Evolutionary conservation across 2,113 vertebrate genomes (phyloP).

Genomic region (Ellobius talpinus): DNA sequence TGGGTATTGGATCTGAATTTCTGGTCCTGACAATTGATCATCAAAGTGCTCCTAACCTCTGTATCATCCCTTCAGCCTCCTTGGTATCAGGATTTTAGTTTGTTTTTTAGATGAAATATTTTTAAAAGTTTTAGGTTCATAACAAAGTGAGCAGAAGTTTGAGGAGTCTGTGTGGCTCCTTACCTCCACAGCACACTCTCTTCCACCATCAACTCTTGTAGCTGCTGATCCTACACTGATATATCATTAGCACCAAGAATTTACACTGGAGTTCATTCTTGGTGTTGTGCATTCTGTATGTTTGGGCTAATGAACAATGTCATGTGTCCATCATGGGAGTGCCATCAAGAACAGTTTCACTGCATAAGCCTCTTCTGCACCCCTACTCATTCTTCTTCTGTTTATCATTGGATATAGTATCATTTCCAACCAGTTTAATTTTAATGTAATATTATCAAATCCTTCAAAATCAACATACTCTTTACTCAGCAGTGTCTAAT

Average conservation of each 20-base stretch:
- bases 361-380: background rate
- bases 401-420: background rate
- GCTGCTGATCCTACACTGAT: background rate
- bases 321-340: background rate
- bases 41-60: background rate
- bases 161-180: no score
- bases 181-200: background rate
- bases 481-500: background rate
- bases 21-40: background rate
- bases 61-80: no score
- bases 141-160: background rate
- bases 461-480: background rate
- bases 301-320: background rate
- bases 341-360: background rate
- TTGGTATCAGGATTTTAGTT: background rate
- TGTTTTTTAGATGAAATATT: background rate
- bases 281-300: no score
- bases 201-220: no score
- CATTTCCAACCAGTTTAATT: background rate
- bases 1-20: background rate
- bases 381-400: background rate
- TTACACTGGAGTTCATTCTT: no score
- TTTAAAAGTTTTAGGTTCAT: background rate
- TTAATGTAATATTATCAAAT: background rate
- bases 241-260: background rate